These are phyloP conservation scores for Cynaeus angustus DNA, from an alignment of 2,888 invertebrate species.

Conservation along the genomic window DNA sequence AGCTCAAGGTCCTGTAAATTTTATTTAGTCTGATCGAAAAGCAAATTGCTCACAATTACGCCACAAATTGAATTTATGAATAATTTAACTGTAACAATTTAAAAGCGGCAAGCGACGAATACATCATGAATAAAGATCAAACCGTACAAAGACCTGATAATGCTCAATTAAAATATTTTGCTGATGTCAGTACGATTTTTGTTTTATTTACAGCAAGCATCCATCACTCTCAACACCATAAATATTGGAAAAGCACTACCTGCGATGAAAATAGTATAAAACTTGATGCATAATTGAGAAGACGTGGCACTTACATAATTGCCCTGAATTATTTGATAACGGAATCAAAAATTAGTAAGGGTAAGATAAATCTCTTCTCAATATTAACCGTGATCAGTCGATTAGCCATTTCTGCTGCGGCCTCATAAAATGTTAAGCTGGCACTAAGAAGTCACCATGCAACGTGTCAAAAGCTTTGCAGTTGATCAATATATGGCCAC, in stretches of 20 bases:
- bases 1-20: conserved; percentile 8
- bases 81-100: conserved; percentile 35
- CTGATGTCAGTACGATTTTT: neutral
- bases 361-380: neutral
- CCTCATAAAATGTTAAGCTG: conserved; percentile 10
- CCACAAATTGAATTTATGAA: conserved; percentile 45
- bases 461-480: conserved; percentile 29
- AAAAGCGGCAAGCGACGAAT: conserved; percentile 33
- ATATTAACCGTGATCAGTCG: neutral
- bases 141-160: conserved; percentile 15
- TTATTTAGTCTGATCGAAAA: conserved; percentile 13
- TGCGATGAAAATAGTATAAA: conserved; percentile 8
- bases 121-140: conserved; percentile 43
- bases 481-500: conserved; percentile 5
- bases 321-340: neutral
- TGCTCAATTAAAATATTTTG: conserved; percentile 11
- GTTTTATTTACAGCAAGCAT: neutral
- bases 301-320: neutral
- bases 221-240: conserved; percentile 15
- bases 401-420: neutral
- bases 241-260: conserved; percentile 10
- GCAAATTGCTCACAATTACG: conserved; percentile 15
- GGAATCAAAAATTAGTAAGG: neutral
- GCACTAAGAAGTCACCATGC: conserved; percentile 13
- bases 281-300: conserved; percentile 5